phyloP scores from a whole-genome alignment of 2,113 vertebrate species.

The Synodontis membranacea region DNA sequence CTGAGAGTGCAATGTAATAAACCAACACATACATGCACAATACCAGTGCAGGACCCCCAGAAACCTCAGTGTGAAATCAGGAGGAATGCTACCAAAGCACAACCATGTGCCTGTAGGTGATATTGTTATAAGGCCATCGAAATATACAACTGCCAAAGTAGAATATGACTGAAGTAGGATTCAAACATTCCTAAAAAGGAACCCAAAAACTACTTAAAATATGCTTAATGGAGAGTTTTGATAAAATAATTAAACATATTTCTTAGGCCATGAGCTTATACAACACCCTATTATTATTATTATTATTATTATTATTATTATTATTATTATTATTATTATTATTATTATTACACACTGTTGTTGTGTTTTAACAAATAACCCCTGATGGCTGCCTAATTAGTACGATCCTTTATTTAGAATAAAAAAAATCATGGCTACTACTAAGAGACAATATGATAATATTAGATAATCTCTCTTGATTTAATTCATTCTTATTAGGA shows the following conservation, averaged over 20 bases:
- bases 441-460: not conserved
- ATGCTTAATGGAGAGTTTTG: too few relatives aligned
- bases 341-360: not conserved
- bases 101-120: not conserved
- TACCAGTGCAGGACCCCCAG: not conserved
- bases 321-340: not conserved
- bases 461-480: too few relatives aligned
- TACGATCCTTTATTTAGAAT: not conserved
- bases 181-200: not conserved
- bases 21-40: constrained; percentile 26
- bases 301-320: not conserved
- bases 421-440: not conserved
- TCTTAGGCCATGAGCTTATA: too few relatives aligned
- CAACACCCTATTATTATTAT: not conserved
- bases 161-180: not conserved
- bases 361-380: not conserved
- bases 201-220: too few relatives aligned
- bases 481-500: not conserved
- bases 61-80: constrained; percentile 16
- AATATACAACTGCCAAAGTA: not conserved
- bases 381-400: not conserved
- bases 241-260: too few relatives aligned
- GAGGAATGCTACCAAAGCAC: not conserved
- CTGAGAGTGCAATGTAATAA: constrained; percentile 33
- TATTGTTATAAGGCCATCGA: not conserved